Base-by-base conservation (phyloP, 2,797 vertebrate species). In the Enteromius mattozi region DNA sequence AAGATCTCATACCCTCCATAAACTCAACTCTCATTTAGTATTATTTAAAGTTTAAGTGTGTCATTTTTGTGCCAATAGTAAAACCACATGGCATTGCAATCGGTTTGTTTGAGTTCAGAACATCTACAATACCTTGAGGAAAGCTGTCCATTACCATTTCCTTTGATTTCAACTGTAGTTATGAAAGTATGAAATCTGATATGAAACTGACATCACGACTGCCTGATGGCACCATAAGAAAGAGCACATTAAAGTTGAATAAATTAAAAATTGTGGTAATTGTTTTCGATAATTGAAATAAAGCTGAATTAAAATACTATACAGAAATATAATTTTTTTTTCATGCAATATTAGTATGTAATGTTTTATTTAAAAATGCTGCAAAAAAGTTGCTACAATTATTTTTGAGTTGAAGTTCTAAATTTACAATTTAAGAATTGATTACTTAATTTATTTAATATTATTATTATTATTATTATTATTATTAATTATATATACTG, bases 141-240 rank as follows among this genome's bases (percentile, higher is more conserved):
- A 42, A 77, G 54, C 7, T 42, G 59, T 61, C 35, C 7, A 8
- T 37, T 14, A 40, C 12, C 3, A 40, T 77, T 59, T 40, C 13
- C 75, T 59, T 77, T 17, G 16, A 61, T 78, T 47, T 61, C 24
- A n/a, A 37, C 12, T 54, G 12, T 49, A 54, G 61, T 65, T 65
- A 30, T 71, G n/a, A 45, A 71, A 40, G 76, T 63, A 24, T 63
- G 56, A 78, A 78, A 45, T 40, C 33, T 65, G 75, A 78, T 63
- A 63, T 78, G 54, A 61, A 42, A 33, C 72, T 76, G 74, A 56
- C 74, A 76, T 37, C 33, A 21, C 19, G 76, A 78, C 45, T 61
- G 56, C 16, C 35, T 42, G 56, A 30, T 78, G 56, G 24, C 16
- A 45, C 35, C 37, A 19, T 24, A 19, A 30, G n/a, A 78, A 63